phyloP scores from a whole-genome alignment of 2,113 vertebrate genomes.

The Chaetura pelagica region DNA sequence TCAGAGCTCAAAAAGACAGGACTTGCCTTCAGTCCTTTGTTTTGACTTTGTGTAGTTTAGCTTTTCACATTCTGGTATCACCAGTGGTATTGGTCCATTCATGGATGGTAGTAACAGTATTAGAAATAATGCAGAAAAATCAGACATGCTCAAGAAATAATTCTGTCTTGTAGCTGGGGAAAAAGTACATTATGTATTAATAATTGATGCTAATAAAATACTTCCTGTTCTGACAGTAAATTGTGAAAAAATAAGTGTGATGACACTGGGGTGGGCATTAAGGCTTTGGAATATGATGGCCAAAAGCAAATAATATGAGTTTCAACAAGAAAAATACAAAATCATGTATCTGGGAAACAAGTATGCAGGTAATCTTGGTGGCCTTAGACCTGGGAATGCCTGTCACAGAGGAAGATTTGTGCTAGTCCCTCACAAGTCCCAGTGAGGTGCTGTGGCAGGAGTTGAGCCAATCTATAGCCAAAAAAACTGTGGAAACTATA shows the following conservation, averaged over 20 bases:
- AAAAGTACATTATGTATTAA: background rate
- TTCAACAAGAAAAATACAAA: background rate
- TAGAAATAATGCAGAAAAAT: background rate
- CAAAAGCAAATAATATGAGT: background rate
- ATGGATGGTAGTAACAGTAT: background rate
- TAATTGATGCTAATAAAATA: background rate
- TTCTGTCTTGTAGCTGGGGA: background rate
- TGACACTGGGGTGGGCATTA: background rate
- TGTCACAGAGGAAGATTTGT: background rate
- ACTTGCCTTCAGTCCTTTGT: background rate
- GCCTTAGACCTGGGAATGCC: background rate
- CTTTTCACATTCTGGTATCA: background rate
- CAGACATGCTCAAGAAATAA: background rate
- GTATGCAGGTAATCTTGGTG: background rate
- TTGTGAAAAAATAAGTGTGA: background rate
- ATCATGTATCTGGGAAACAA: background rate
- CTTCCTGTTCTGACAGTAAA: background rate
- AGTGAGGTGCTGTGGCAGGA: background rate
- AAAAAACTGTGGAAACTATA: background rate
- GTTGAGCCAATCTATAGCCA: background rate
- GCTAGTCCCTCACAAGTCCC: background rate
- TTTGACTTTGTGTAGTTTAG: background rate
- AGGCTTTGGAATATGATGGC: background rate
- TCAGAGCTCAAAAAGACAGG: background rate
- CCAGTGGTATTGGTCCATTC: background rate